Percentiles rank a stretch among this genome's conserved stretches.
Conservation (phyloP, 2,888 invertebrate genomes). For the Griposia aprilina region DNA sequence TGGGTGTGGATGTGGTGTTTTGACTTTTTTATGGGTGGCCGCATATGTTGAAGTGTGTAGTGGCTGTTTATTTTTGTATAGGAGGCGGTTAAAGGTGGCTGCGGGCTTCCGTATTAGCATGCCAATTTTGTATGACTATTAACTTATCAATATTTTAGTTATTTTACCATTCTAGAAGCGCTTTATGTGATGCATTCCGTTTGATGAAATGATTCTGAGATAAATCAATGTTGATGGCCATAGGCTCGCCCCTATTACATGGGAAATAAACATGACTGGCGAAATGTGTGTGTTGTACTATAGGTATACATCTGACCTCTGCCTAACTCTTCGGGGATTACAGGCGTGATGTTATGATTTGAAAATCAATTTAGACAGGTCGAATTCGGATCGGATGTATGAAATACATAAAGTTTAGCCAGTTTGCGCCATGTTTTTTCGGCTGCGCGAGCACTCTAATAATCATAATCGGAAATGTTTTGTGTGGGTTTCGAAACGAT, state of each 20-base stretch:
- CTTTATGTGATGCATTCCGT: neutral
- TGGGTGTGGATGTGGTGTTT: conserved; percentile 64
- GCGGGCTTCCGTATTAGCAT: conserved; percentile 27
- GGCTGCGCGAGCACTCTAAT: conserved; percentile 12
- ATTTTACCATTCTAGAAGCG: neutral
- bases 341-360: too few relatives aligned
- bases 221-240: neutral
- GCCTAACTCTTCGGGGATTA: too few relatives aligned
- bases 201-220: neutral
- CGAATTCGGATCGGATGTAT: conserved; percentile 7
- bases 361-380: neutral
- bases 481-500: conserved; percentile 53
- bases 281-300: too few relatives aligned
- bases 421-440: conserved; percentile 12
- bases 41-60: conserved; percentile 16
- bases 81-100: conserved; percentile 12
- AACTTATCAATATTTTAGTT: neutral
- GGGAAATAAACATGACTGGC: too few relatives aligned
- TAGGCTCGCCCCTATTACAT: too few relatives aligned
- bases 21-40: conserved; percentile 49
- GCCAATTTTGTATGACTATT: conserved; percentile 28
- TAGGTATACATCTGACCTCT: too few relatives aligned
- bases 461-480: conserved; percentile 45
- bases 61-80: conserved; percentile 38
- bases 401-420: neutral